Evolutionary conservation across 2,113 vertebrate species (phyloP).

Genomic region (Piprites chloris): DNA sequence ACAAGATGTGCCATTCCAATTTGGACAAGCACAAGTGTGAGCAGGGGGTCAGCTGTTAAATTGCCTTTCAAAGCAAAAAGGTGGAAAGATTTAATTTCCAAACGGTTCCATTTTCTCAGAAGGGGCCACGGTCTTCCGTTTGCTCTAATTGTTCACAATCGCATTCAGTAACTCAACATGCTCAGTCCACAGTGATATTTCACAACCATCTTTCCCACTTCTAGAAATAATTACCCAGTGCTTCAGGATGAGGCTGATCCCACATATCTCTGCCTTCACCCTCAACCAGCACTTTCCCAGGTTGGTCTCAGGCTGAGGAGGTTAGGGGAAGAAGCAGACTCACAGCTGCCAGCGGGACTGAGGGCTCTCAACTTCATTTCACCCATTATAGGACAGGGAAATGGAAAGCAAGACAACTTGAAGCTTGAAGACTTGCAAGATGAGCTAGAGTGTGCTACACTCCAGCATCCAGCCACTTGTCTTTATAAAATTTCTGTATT

Average conservation of each 20-base stretch:
- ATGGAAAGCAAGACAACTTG: not conserved
- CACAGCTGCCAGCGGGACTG: not conserved
- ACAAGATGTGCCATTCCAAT: not conserved
- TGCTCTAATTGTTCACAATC: not conserved
- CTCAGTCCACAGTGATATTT: not conserved
- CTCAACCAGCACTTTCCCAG: not conserved
- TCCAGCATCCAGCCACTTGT: not conserved
- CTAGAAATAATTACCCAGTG: not conserved
- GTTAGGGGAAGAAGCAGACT: not conserved
- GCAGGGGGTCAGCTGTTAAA: slow-evolving; percentile 39
- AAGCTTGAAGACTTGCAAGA: not conserved
- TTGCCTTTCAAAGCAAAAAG: slow-evolving; percentile 23
- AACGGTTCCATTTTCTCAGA: not conserved
- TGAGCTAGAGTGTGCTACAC: not conserved
- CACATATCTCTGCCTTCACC: rapidly evolving
- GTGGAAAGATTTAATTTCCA: slow-evolving; percentile 55
- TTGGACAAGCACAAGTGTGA: not conserved
- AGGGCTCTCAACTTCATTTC: not conserved
- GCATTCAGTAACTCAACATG: not conserved
- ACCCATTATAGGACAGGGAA: not conserved
- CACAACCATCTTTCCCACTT: not conserved
- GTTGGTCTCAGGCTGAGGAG: not conserved
- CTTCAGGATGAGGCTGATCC: not conserved
- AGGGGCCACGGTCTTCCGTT: rapidly evolving
- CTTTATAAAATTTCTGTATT: rapidly evolving